phyloP scores from a whole-genome alignment of 2,113 vertebrate species.

The Dromas ardeola region DNA sequence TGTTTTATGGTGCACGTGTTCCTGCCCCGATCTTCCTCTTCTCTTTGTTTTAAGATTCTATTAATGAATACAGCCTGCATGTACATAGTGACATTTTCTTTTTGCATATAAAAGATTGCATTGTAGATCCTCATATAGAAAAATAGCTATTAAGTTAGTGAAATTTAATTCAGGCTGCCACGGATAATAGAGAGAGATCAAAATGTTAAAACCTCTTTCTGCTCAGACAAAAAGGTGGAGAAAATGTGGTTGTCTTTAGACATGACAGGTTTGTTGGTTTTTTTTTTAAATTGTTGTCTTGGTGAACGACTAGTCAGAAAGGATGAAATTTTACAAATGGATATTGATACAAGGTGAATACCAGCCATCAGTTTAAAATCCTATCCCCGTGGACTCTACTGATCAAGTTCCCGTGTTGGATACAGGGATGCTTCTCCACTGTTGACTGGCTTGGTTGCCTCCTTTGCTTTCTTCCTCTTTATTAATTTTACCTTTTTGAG shows the following conservation, averaged over 20 bases:
- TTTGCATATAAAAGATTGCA: constrained; percentile 11
- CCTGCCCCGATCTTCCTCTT: constrained; percentile 49
- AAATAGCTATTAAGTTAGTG: neutral
- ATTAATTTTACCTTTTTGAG: constrained; percentile 58
- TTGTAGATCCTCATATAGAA: constrained; percentile 4
- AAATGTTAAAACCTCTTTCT: neutral
- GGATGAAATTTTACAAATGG: neutral
- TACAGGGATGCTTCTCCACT: neutral
- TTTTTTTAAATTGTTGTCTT: neutral
- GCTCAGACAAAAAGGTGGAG: neutral
- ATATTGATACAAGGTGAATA: neutral
- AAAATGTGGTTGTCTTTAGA: neutral
- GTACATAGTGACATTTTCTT: constrained; percentile 31
- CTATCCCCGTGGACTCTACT: neutral
- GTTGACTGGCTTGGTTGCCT: constrained; percentile 35
- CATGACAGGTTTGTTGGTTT: no score
- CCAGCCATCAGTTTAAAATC: neutral
- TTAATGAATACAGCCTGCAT: constrained; percentile 58
- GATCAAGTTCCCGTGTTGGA: constrained; percentile 1
- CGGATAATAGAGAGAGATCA: neutral
- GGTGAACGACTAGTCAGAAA: neutral
- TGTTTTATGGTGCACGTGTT: constrained; percentile 55
- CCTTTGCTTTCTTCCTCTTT: constrained; percentile 18
- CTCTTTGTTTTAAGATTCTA: constrained; percentile 75
- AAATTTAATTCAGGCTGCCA: neutral